Evolutionary conservation across 2,888 invertebrate genomes (phyloP).

Genomic region (Blomia tropicalis): DNA sequence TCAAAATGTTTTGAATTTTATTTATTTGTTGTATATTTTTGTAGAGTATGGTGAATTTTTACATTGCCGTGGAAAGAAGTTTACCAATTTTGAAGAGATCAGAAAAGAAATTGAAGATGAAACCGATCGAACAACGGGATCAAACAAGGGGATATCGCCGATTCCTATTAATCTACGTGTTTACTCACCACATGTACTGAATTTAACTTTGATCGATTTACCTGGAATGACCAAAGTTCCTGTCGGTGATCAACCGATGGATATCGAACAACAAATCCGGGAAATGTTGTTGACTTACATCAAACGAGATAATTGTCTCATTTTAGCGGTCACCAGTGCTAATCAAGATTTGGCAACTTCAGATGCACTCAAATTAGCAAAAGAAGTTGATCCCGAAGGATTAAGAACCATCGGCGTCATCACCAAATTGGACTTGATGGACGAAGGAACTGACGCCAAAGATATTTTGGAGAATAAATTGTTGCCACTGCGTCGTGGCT

Average conservation of each 20-base stretch:
- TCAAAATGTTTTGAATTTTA: too few relatives aligned
- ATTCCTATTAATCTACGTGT: conserved; percentile 96
- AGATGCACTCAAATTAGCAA: conserved; percentile 42
- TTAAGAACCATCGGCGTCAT: conserved; percentile 96
- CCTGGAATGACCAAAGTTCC: conserved; percentile 46
- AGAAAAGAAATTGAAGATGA: conserved; percentile 92
- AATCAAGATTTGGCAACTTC: conserved; percentile 43
- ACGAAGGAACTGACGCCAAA: conserved; percentile 95
- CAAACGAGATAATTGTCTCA: conserved; percentile 41
- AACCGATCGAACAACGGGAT: conserved; percentile 91
- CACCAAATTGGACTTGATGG: conserved; percentile 98
- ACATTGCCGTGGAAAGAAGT: conserved; percentile 94
- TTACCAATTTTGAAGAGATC: conserved; percentile 85
- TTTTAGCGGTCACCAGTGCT: conserved; percentile 42
- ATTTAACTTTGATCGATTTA: conserved; percentile 44
- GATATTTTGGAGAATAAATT: conserved; percentile 94
- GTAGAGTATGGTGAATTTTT: conserved; percentile 94
- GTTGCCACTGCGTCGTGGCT: conserved; percentile 64
- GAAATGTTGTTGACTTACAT: conserved; percentile 44
- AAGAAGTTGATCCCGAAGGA: conserved; percentile 41
- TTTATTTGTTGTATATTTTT: too few relatives aligned
- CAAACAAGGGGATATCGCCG: conserved; percentile 87
- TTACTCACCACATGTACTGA: conserved; percentile 73
- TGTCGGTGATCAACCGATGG: conserved; percentile 45
- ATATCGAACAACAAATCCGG: conserved; percentile 44